Percentiles rank a stretch among this genome's conserved stretches.
These are phyloP conservation scores for Toxostoma redivivum DNA, from an alignment of 2,113 vertebrate genomes.

Conservation along the genomic window DNA sequence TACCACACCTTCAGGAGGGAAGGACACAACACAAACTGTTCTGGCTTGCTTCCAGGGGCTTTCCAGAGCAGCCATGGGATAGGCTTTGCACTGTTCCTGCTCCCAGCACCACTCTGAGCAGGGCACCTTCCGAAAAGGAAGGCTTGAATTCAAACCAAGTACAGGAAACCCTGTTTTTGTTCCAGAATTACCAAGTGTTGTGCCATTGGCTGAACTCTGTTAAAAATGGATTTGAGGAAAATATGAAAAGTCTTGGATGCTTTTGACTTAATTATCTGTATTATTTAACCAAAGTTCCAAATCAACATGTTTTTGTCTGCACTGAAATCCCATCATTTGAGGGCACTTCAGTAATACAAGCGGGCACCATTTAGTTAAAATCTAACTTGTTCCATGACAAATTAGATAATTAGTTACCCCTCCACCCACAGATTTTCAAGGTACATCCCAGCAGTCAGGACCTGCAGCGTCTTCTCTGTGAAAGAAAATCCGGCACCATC, in stretches of 20 bases:
- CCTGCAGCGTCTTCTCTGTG: not conserved
- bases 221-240: too few species aligned
- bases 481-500: not conserved
- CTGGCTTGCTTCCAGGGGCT: not conserved
- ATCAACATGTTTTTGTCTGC: not conserved
- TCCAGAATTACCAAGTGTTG: not conserved
- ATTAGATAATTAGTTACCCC: not conserved
- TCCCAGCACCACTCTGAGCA: not conserved
- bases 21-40: not conserved
- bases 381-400: not conserved
- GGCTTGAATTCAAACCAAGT: not conserved
- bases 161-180: not conserved
- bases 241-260: too few species aligned
- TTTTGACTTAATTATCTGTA: too few species aligned
- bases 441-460: not conserved
- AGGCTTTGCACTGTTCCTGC: not conserved
- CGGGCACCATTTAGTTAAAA: not conserved
- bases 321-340: not conserved
- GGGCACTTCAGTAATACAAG: not conserved
- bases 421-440: not conserved
- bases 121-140: not conserved
- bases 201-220: not conserved
- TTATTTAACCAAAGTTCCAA: not conserved
- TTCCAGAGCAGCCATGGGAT: not conserved
- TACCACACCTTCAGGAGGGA: not conserved